phyloP scores from a whole-genome alignment of 2,113 vertebrate species.

The Myotis brandtii region DNA sequence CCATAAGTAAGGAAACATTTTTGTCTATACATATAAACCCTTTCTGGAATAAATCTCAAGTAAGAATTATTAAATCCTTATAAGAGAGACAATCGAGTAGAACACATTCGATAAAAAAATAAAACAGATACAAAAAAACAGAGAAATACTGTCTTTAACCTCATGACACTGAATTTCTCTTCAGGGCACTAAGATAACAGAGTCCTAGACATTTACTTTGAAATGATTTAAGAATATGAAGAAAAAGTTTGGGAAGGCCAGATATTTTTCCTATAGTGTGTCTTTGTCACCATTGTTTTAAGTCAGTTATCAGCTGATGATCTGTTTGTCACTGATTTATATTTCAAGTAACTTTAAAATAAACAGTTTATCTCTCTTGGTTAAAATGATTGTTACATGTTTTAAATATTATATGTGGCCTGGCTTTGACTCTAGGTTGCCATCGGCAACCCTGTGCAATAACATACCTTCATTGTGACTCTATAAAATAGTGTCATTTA shows the following conservation, averaged over 20 bases:
- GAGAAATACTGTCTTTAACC: background rate
- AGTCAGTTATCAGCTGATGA: constrained; percentile 25
- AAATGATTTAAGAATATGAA: background rate
- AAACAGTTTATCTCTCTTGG: constrained; percentile 33
- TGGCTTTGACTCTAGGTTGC: constrained; percentile 48
- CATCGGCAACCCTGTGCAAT: background rate
- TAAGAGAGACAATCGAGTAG: background rate
- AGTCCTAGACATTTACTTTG: background rate
- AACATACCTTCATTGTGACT: background rate
- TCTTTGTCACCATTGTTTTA: constrained; percentile 43
- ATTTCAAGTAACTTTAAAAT: constrained; percentile 37
- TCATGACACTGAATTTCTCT: background rate
- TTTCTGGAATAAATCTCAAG: background rate
- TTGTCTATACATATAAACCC: background rate
- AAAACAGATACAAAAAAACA: background rate
- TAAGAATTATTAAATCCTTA: background rate
- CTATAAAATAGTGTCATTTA: background rate
- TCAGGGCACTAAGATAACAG: background rate
- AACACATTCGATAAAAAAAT: background rate
- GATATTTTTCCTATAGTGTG: background rate
- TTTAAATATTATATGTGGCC: constrained; percentile 16
- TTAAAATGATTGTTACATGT: constrained; percentile 32
- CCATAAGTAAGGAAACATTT: background rate
- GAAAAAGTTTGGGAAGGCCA: background rate
- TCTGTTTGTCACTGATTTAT: constrained; percentile 52